A percentile compares a stretch with the other conserved stretches of the same genome.
These are phyloP conservation scores for Hololepta plana DNA, from an alignment of 2,888 invertebrate species.

Conservation along the genomic window DNA sequence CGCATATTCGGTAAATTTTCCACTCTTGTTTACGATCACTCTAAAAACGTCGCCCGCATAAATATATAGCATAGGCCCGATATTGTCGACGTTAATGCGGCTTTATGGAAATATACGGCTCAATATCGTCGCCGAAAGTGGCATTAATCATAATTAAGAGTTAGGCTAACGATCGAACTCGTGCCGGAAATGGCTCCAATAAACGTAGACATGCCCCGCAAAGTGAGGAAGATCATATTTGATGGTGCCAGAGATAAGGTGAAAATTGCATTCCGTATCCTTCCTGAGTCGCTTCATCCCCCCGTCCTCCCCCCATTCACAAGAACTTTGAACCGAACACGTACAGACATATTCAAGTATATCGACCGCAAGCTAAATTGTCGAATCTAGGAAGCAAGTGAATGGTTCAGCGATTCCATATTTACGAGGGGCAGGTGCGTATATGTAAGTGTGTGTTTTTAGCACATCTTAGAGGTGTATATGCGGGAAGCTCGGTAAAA, in stretches of 20 bases:
- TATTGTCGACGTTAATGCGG: conserved; percentile 35
- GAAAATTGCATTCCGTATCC: conserved; percentile 23
- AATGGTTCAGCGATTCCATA: too few species aligned
- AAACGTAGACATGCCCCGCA: conserved; percentile 23
- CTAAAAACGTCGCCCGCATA: conserved; percentile 13
- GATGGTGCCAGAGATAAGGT: conserved; percentile 21
- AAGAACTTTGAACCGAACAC: too few species aligned
- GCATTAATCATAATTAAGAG: conserved; percentile 27
- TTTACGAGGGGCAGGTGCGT: too few species aligned
- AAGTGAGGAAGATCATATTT: conserved; percentile 23
- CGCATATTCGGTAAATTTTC: not conserved
- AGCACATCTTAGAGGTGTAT: too few species aligned
- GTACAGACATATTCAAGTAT: too few species aligned
- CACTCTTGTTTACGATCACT: too few species aligned
- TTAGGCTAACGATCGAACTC: conserved; percentile 22
- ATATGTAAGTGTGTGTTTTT: too few species aligned
- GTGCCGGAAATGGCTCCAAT: conserved; percentile 22
- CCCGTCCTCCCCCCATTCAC: too few species aligned
- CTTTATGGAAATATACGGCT: conserved; percentile 38
- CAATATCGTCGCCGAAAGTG: conserved; percentile 31
- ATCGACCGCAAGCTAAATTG: too few species aligned
- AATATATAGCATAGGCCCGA: conserved; percentile 12
- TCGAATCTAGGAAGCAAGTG: too few species aligned
- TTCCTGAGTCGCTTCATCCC: conserved; percentile 3
- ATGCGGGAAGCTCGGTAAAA: too few species aligned